These are phyloP conservation scores for Halcyon smyrnensis DNA, from an alignment of 2,797 vertebrate genomes.

Conservation along the genomic window DNA sequence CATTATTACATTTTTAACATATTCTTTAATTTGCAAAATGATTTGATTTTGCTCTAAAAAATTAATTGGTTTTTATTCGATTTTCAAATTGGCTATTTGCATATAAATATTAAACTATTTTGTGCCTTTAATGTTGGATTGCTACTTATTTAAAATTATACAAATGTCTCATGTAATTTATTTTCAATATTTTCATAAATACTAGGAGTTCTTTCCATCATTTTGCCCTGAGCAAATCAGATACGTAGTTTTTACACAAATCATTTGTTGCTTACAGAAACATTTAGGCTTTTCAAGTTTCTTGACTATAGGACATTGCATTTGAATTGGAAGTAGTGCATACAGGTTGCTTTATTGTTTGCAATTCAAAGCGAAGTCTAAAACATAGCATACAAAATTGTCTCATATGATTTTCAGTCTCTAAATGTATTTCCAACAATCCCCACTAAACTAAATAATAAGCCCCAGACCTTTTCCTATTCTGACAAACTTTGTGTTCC, in stretches of 20 bases:
- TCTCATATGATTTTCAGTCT: background rate
- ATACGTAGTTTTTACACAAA: background rate
- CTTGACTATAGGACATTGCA: background rate
- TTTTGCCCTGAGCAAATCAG: slow-evolving; percentile 9
- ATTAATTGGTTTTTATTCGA: background rate
- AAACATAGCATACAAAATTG: background rate
- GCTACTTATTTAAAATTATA: slow-evolving; percentile 11
- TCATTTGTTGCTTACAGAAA: background rate
- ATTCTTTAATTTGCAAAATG: background rate
- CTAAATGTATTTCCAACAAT: background rate
- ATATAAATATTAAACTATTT: background rate
- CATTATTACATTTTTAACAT: background rate
- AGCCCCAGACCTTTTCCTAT: background rate
- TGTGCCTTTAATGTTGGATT: background rate
- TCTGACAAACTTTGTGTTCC: background rate
- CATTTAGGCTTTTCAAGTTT: background rate
- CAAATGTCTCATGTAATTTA: background rate
- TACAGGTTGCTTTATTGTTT: background rate
- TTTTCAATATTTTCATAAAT: slow-evolving; percentile 24
- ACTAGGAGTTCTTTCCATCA: background rate
- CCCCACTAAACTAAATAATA: background rate
- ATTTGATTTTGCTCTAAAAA: background rate
- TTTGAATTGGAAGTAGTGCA: slow-evolving; percentile 30
- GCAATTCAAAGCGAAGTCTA: background rate
- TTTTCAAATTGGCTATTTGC: background rate